These are phyloP conservation scores for Tridacna crocea DNA, from an alignment of 2,888 invertebrate genomes.

Conservation along the genomic window DNA sequence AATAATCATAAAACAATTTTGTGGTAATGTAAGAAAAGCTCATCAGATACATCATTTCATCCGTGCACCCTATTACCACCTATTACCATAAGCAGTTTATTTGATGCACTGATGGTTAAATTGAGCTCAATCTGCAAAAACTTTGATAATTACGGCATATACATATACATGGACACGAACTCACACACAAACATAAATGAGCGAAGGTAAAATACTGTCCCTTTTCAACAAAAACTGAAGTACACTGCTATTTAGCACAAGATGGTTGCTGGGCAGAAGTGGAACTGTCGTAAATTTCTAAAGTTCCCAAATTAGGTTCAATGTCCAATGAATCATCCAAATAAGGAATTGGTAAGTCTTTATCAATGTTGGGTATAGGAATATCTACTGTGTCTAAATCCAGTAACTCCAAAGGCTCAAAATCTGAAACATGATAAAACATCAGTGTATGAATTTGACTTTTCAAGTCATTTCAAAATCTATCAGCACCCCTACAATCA, in stretches of 20 bases:
- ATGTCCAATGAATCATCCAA: constrained; percentile 69
- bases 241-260: constrained; percentile 3
- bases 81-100: too few species aligned
- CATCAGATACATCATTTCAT: too few species aligned
- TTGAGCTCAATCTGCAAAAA: too few species aligned
- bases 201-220: background rate
- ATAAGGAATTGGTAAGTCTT: constrained; percentile 50
- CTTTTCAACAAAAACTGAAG: background rate
- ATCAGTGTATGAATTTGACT: background rate
- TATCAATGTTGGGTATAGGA: constrained; percentile 30
- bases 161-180: too few species aligned
- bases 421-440: constrained; percentile 18
- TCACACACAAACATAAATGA: background rate
- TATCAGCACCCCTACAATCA: too few species aligned
- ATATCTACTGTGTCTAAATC: constrained; percentile 19
- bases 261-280: constrained; percentile 39
- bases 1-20: too few species aligned
- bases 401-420: constrained; percentile 1
- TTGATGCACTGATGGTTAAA: too few species aligned
- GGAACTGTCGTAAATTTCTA: constrained; percentile 55
- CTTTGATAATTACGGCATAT: too few species aligned
- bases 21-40: too few species aligned
- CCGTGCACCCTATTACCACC: too few species aligned
- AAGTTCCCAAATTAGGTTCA: constrained; percentile 63
- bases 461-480: too few species aligned